Evolutionary conservation across 2,113 vertebrate genomes (phyloP).

Genomic region (Clarias magur): DNA sequence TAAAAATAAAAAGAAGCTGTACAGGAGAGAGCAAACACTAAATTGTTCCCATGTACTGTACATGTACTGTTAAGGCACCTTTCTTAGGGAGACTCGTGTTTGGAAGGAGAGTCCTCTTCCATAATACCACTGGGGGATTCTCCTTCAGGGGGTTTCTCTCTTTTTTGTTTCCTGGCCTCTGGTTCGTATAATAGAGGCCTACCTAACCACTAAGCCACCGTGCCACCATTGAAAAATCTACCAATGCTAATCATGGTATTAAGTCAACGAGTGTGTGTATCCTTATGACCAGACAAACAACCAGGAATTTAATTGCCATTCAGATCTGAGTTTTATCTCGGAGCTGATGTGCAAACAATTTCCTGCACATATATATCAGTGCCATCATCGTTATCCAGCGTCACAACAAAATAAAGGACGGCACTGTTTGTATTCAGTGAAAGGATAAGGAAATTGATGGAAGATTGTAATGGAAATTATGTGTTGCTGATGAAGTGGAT

Average conservation of each 20-base stretch:
- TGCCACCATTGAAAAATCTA: neutral
- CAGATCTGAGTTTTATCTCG: neutral
- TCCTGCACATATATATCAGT: neutral
- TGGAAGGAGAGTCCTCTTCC: no score
- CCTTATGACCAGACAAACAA: neutral
- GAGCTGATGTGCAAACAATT: neutral
- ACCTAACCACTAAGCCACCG: no score
- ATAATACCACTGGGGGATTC: no score
- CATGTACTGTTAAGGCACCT: no score
- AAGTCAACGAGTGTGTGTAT: neutral
- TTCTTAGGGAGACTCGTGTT: no score
- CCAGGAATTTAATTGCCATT: neutral
- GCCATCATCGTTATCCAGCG: neutral
- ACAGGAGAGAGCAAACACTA: no score
- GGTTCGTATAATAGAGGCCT: no score
- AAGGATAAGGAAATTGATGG: neutral
- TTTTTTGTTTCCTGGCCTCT: no score
- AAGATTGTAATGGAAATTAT: neutral
- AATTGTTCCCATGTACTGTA: no score
- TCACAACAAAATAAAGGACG: neutral
- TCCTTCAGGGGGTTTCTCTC: no score
- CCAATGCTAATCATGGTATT: neutral
- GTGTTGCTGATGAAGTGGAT: neutral
- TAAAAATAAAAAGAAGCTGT: no score
- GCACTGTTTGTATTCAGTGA: neutral